Evolutionary conservation across 2,797 vertebrate species (phyloP).

Genomic region (Eurystomus glaucurus): DNA sequence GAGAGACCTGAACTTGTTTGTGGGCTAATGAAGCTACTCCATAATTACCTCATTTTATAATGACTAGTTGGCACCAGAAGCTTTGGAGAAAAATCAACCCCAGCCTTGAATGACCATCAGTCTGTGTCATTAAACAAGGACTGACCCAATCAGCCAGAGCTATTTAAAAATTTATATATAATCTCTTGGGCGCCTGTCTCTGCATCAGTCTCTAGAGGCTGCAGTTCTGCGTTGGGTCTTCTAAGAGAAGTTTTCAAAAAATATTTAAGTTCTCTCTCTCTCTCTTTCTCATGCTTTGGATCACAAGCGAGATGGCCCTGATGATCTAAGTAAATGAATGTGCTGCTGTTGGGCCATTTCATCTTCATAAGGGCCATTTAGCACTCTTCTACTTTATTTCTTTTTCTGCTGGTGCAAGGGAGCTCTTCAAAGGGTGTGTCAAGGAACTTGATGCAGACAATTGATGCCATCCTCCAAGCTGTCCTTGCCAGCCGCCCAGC

Average conservation of each 20-base stretch:
- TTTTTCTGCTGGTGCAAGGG: not conserved
- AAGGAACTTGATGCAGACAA: slow-evolving; percentile 2
- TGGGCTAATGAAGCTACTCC: not conserved
- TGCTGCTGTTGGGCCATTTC: not conserved
- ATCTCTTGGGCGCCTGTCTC: not conserved
- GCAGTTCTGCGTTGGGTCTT: not conserved
- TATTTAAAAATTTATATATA: slow-evolving; percentile 2
- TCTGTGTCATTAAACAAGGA: not conserved
- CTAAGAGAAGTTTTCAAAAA: not conserved
- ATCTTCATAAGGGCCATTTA: not conserved
- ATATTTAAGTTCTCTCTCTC: not conserved
- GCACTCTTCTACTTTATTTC: not conserved
- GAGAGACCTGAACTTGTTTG: not conserved
- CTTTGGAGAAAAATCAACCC: not conserved
- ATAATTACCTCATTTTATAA: slow-evolving; percentile 3
- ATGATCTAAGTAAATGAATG: not conserved
- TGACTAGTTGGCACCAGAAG: not conserved
- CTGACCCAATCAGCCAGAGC: not conserved
- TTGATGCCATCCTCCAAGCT: not conserved
- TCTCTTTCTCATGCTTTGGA: not conserved
- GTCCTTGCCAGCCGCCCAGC: slow-evolving; percentile 26
- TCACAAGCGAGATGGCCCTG: not conserved
- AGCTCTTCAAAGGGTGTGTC: slow-evolving; percentile 33
- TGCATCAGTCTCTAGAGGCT: not conserved
- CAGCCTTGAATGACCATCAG: not conserved